These are phyloP conservation scores for Pseudochaenichthys georgianus DNA, from an alignment of 2,797 vertebrate genomes.

Conservation along the genomic window DNA sequence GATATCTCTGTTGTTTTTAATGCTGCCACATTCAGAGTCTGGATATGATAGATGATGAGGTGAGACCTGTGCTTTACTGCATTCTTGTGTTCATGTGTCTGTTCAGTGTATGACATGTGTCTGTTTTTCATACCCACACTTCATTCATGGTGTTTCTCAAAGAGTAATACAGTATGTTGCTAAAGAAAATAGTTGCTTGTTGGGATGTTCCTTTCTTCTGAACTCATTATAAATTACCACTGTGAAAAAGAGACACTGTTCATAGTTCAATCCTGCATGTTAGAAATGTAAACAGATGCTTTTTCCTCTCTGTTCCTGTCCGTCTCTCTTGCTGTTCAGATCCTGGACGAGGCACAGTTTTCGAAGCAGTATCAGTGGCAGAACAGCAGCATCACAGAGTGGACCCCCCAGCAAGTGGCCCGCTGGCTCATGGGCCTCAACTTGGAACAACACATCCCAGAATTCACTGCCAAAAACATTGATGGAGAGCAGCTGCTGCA, in stretches of 20 bases:
- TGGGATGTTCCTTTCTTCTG: not conserved
- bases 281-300: not conserved
- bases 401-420: conserved; percentile 94
- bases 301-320: not conserved
- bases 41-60: conserved; percentile 99
- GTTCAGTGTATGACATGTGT: conserved; percentile 9
- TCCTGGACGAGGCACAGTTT: conserved; percentile 91
- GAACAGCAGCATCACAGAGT: conserved; percentile 88
- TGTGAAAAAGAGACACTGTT: not conserved
- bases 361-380: conserved; percentile 90
- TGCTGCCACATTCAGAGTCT: conserved; percentile 91
- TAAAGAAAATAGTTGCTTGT: not conserved
- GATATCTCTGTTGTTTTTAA: conserved; percentile 62
- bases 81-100: conserved; percentile 34
- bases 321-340: conserved; percentile 75
- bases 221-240: not conserved
- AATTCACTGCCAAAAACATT: conserved; percentile 94
- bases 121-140: conserved; percentile 16
- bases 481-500: conserved; percentile 93
- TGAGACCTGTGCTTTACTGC: conserved; percentile 83
- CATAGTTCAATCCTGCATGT: not conserved
- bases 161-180: not conserved
- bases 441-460: conserved; percentile 92
- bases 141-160: conserved; percentile 2
- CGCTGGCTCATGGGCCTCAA: conserved; percentile 92